Evolutionary conservation across 2,113 vertebrate genomes (phyloP), one percentile per base, ranked within the genome.

Genomic region (Calidris pygmaea): DNA sequence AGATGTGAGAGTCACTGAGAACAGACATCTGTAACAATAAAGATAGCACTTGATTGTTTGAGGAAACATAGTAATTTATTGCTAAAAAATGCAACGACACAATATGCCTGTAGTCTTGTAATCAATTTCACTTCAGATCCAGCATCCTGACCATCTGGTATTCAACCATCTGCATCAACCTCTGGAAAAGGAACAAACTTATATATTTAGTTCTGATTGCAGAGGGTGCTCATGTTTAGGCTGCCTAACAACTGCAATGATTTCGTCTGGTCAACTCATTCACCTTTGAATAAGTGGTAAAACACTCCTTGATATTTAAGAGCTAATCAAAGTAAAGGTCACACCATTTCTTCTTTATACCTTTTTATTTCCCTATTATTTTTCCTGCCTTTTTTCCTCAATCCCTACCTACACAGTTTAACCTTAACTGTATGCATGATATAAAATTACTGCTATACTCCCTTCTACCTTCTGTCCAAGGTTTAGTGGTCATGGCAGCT

Each of bases 401-500:
- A 27, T 70, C 20, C 45, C 78, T 34, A 37, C 41, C 47, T 35
- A 58, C 12, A 85, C 35, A 55, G 53, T 79, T 86, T 67, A 75
- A 81, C 34, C 32, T 78, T 78, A 76, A 75, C 22, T 75, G 75
- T 88, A 91, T 81, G 53, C 90, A 83, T 73, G 34, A 17, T 41
- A 77, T 32, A 66, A 91, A 91, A 92, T 58, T 58, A 68, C 17
- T 32, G 39, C 74, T 93, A n/a, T 41, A 73, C 13, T 77, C 68
- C 39, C 30, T 37, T 72, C 77, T 85, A 98, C 98, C 98, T 62
- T 98, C 98, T 71, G 97, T 62, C 98, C 98, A 98, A 9, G 97
- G 93, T 92, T 98, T 98, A 70, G 98, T 96, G 83, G 97, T 97
- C 82, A 97, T 92, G 74, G 92, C 96, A 85, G 98, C 97, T 83